Evolutionary conservation across 2,797 vertebrate genomes (phyloP).

Genomic region (Megalops cyprinoides): DNA sequence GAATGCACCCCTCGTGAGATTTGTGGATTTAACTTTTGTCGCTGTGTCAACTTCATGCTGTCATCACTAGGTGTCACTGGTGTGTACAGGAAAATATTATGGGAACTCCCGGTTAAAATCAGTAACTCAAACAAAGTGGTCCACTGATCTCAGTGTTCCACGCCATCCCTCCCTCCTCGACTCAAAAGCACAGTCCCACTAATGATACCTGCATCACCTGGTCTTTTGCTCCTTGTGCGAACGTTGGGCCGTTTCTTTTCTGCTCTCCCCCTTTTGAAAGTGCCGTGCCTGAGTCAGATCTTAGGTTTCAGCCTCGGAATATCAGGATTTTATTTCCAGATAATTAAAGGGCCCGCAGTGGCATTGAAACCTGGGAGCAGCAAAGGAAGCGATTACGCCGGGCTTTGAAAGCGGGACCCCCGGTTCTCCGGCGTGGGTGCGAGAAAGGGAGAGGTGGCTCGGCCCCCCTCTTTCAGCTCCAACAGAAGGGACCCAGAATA

Average conservation of each 20-base stretch:
- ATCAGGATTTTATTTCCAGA: slow-evolving; percentile 58
- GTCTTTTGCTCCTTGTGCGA: neutral
- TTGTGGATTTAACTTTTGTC: too few relatives aligned
- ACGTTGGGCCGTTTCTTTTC: neutral
- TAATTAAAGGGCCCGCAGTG: slow-evolving; percentile 67
- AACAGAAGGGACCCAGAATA: slow-evolving; percentile 49
- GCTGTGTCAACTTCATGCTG: too few relatives aligned
- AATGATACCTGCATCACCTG: neutral
- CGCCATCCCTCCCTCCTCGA: too few relatives aligned
- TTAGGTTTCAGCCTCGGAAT: slow-evolving; percentile 49
- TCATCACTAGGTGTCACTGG: too few relatives aligned
- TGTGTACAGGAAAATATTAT: neutral
- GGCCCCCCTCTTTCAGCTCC: too few relatives aligned
- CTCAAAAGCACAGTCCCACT: too few relatives aligned
- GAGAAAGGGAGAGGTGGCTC: slow-evolving; percentile 55
- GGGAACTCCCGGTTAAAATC: neutral
- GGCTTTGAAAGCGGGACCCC: slow-evolving; percentile 20
- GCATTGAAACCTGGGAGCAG: slow-evolving; percentile 40
- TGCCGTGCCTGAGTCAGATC: slow-evolving; percentile 27
- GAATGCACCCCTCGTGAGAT: too few relatives aligned
- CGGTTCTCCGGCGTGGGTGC: slow-evolving; percentile 33
- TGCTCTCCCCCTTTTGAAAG: neutral
- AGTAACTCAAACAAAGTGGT: neutral
- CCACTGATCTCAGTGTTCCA: neutral
- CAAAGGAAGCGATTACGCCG: slow-evolving; percentile 48